Conservation (phyloP, 2,888 invertebrate species). For the Pyrochroa serraticornis region DNA sequence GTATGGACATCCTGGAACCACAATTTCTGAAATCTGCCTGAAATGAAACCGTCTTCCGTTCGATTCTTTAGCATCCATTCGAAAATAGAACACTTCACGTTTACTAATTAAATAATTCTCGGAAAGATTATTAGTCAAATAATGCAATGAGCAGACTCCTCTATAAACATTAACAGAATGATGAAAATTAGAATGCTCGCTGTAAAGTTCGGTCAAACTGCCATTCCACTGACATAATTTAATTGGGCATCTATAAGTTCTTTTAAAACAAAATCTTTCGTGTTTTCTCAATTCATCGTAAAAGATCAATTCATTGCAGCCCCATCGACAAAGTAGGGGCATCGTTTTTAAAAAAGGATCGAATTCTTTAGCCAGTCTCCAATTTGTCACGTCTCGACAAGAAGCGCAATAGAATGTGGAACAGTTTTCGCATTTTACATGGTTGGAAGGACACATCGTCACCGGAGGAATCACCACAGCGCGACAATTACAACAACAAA, state of each 20-base stretch:
- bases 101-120: too few species aligned
- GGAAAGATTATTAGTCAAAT: too few species aligned
- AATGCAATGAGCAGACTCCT: too few species aligned
- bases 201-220: not conserved
- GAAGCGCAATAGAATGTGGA: not conserved
- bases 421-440: slow-evolving; percentile 2
- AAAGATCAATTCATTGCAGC: not conserved
- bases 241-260: not conserved
- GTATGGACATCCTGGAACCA: too few species aligned
- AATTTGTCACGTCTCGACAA: not conserved
- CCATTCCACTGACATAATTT: slow-evolving; percentile 3
- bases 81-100: too few species aligned
- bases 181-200: not conserved
- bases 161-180: not conserved
- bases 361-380: not conserved
- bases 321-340: slow-evolving; percentile 5
- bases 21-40: too few species aligned
- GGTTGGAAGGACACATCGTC: not conserved
- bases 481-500: not conserved
- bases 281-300: not conserved
- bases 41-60: too few species aligned
- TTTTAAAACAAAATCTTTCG: not conserved
- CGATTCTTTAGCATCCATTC: too few species aligned
- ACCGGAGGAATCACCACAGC: not conserved
- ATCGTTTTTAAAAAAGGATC: not conserved